These are phyloP conservation scores for Cephus sareptanus DNA, from an alignment of 2,888 invertebrate genomes.

Conservation along the genomic window DNA sequence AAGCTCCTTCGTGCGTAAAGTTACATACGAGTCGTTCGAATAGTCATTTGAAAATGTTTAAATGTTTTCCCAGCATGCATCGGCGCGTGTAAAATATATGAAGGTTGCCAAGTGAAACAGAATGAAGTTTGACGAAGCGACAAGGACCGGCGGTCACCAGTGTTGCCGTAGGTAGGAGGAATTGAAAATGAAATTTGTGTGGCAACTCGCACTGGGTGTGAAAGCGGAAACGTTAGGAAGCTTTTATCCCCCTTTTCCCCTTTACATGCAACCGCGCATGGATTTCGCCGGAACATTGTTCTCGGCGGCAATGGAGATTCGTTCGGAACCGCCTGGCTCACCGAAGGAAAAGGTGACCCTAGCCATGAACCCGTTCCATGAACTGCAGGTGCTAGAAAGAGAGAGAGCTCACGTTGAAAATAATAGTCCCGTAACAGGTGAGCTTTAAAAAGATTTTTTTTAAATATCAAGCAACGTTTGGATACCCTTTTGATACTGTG, in stretches of 20 bases:
- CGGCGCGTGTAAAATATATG: not conserved
- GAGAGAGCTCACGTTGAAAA: not conserved
- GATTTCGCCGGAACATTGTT: conserved; percentile 22
- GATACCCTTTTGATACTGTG: not conserved
- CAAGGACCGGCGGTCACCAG: not conserved
- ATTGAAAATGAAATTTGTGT: not conserved
- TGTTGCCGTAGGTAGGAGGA: not conserved
- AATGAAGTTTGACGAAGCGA: not conserved
- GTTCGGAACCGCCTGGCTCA: not conserved
- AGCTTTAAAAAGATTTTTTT: not conserved
- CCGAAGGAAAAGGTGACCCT: not conserved
- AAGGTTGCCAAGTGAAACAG: not conserved
- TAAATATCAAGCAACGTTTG: not conserved
- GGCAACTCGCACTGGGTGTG: not conserved
- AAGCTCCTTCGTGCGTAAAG: not conserved
- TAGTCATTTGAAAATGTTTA: not conserved
- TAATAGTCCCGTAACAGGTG: not conserved
- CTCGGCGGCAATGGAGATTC: conserved; percentile 1
- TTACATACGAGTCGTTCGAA: not conserved
- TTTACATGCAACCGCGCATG: conserved; percentile 18
- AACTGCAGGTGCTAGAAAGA: not conserved
- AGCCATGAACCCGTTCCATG: not conserved
- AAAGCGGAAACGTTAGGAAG: conserved; percentile 22
- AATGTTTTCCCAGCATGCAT: not conserved
- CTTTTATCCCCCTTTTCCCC: conserved; percentile 26